Conservation (phyloP, 2,113 vertebrate species). For the Forbesichthys agassizii region DNA sequence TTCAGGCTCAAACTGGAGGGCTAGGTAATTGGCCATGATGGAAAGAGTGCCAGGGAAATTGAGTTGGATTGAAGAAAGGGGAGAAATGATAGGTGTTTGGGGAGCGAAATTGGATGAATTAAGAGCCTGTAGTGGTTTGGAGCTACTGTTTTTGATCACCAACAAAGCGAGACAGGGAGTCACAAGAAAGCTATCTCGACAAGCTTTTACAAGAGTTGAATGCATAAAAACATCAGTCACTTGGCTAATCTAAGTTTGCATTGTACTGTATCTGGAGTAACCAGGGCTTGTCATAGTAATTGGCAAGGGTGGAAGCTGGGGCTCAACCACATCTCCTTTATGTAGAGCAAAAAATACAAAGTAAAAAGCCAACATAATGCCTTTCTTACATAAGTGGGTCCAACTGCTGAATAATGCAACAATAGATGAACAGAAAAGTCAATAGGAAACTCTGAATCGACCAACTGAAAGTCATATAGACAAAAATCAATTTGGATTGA, state of each 20-base stretch:
- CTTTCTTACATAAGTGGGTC: constrained; percentile 40
- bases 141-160: constrained; percentile 34
- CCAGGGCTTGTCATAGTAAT: constrained; percentile 28
- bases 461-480: background rate
- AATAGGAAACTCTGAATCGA: constrained; percentile 4
- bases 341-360: constrained; percentile 11
- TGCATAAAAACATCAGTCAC: constrained; percentile 6
- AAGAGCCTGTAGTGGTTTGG: constrained; percentile 33
- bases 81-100: constrained; percentile 39
- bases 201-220: constrained; percentile 12
- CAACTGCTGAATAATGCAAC: constrained; percentile 37
- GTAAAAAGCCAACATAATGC: background rate
- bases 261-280: constrained; percentile 27
- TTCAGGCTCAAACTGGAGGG: constrained; percentile 16
- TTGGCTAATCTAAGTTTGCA: constrained; percentile 41
- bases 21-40: constrained; percentile 50
- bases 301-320: constrained; percentile 48
- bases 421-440: constrained; percentile 25
- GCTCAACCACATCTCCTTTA: constrained; percentile 33
- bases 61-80: constrained; percentile 37
- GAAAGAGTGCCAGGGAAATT: constrained; percentile 30
- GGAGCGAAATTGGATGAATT: constrained; percentile 45
- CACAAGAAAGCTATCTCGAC: background rate
- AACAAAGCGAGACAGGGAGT: constrained; percentile 8
- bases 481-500: constrained; percentile 3